Evolutionary conservation across 92 coral and sea anemone genomes (phyloP), one percentile per base, ranked within the genome.

Genomic region (Palythoa grandis): DNA sequence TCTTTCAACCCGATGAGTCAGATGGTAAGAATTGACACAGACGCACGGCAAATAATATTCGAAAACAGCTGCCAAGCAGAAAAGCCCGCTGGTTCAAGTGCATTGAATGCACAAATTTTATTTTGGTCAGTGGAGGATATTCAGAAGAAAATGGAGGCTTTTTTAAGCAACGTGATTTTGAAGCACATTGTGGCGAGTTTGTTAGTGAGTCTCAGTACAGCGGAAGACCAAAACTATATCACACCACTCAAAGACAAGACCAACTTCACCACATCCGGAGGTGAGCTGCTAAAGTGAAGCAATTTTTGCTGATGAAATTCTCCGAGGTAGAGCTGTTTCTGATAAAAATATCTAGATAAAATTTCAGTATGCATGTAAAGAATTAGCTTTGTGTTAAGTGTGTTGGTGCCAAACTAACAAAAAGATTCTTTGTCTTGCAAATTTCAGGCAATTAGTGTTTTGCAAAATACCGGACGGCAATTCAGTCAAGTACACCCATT

Each of bases 231-330:
- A 52, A 80, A 80, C 58, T 80, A 70, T 39, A 80, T 80, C 73
- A 80, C 85, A 19, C 85, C 85, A 11, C 52, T 80, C 61, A 80
- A 66, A 63, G 56, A 70, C 74, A 79, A 79, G 58, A 63, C 15
- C 53, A 78, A 78, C 70, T 78, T 68, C 9, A 78, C 85, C 85
- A 80, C 85, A 80, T 65, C 85, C 74, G 85, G 85, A 80, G 85
- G 85, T 80, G 61, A 80, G 85, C 2, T 71, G 72, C 37, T 5
- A 19, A 48, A 13, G 39, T 75, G 50, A 11, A 19, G 52, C 40
- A 38, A 10, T 61, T 61, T 4, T 37, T 79, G 8, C 72, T 15
- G 53, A 47, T 38, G n/a, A 7, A 35, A 16, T 24, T 69, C 39
- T 25, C 4, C 2, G 5, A 25, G 43, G 14, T 69, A 12, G 43